Percentiles rank a stretch among this genome's conserved stretches.
phyloP scores from a whole-genome alignment of 2,113 vertebrate genomes.

The Gulo gulo region DNA sequence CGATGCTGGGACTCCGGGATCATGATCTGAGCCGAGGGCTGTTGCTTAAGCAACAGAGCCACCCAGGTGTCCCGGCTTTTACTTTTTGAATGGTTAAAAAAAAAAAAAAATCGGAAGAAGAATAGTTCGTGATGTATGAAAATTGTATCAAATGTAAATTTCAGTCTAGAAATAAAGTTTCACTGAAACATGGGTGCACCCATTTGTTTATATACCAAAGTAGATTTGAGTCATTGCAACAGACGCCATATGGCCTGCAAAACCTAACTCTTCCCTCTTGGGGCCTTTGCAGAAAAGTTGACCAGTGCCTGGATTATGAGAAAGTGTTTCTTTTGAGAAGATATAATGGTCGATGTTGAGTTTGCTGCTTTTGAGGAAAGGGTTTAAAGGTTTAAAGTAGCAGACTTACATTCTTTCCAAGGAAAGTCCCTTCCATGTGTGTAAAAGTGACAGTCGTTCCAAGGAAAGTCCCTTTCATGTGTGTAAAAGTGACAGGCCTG shows the following conservation, averaged over 20 bases:
- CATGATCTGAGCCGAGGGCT: too few species aligned
- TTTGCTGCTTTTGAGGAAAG: not conserved
- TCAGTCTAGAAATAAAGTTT: not conserved
- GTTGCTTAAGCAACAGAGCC: too few species aligned
- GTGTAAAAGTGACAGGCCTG: not conserved
- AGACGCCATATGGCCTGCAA: not conserved
- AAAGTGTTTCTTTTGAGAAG: conserved; percentile 24
- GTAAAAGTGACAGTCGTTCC: not conserved
- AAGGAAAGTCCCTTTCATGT: not conserved
- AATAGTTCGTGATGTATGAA: not conserved
- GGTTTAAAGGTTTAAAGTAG: not conserved
- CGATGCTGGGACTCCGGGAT: too few species aligned
- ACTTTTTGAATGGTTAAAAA: not conserved
- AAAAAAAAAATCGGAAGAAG: not conserved
- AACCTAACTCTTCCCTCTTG: not conserved
- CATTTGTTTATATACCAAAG: not conserved
- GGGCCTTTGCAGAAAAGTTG: not conserved
- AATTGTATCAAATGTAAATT: not conserved
- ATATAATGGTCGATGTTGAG: not conserved
- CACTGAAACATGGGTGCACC: accelerated
- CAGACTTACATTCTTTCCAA: not conserved
- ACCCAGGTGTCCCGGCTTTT: not conserved
- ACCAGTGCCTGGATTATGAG: not conserved
- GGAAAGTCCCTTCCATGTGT: not conserved
- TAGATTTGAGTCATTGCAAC: not conserved